phyloP scores from a whole-genome alignment of 2,113 vertebrate genomes.

The Cricetomys ansorgei region DNA sequence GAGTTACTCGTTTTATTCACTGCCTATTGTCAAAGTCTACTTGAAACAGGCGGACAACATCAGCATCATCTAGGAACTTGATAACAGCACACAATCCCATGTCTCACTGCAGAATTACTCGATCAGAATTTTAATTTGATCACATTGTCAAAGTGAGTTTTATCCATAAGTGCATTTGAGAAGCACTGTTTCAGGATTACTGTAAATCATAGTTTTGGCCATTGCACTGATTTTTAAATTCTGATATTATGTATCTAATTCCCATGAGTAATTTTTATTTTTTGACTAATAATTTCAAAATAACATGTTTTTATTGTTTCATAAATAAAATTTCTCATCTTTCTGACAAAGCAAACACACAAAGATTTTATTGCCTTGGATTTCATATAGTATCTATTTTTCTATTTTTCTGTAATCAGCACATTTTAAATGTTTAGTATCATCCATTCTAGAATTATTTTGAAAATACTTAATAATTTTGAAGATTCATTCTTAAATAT shows the following conservation, averaged over 20 bases:
- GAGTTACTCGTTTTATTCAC: not conserved
- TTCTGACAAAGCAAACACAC: not conserved
- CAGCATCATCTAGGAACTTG: not conserved
- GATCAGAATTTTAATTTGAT: not conserved
- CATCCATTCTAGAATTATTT: not conserved
- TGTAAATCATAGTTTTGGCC: not conserved
- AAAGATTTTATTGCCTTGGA: not conserved
- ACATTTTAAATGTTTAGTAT: not conserved
- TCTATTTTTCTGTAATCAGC: not conserved
- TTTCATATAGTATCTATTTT: not conserved
- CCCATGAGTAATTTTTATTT: not conserved
- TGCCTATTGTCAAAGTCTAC: no score
- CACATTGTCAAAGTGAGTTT: not conserved
- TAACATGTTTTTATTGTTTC: not conserved
- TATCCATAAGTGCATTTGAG: not conserved
- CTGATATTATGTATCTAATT: not conserved
- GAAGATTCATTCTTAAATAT: not conserved
- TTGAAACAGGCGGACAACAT: not conserved
- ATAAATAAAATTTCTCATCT: not conserved
- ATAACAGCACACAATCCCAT: not conserved
- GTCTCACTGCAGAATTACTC: not conserved
- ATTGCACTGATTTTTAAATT: not conserved
- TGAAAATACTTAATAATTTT: not conserved
- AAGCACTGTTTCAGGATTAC: not conserved
- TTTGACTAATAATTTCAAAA: not conserved